Evolutionary conservation across 2,888 invertebrate species (phyloP).

Genomic region (Gisinianus flammeolus): DNA sequence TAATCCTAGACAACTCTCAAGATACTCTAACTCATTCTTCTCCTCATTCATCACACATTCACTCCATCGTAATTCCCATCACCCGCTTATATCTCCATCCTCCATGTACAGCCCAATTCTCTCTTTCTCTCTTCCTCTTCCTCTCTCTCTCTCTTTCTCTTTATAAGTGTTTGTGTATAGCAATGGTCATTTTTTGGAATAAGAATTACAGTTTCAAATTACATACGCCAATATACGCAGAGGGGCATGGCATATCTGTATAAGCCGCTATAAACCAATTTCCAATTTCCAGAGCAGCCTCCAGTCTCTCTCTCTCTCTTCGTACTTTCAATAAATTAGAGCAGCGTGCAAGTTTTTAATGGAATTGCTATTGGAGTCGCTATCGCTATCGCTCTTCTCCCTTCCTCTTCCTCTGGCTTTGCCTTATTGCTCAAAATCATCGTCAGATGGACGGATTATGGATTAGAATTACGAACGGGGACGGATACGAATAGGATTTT

Average conservation of each 20-base stretch:
- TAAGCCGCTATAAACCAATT: conserved; percentile 40
- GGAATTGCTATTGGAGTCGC: conserved; percentile 34
- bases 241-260: too few relatives aligned
- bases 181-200: conserved; percentile 39
- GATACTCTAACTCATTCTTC: conserved; percentile 37
- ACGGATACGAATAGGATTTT: background rate
- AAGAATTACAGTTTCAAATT: conserved; percentile 23
- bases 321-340: conserved; percentile 42
- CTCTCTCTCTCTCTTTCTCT: background rate
- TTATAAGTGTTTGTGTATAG: conserved; percentile 12
- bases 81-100: too few relatives aligned
- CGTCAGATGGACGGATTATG: conserved; percentile 22
- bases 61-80: background rate
- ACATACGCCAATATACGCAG: too few relatives aligned
- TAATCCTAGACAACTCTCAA: conserved; percentile 36
- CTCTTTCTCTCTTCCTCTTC: background rate
- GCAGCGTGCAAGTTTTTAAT: conserved; percentile 42
- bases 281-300: background rate
- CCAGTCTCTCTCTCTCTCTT: background rate
- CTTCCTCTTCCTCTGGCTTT: background rate
- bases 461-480: conserved; percentile 10
- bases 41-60: conserved; percentile 34
- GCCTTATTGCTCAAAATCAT: conserved; percentile 30
- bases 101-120: background rate
- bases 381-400: background rate